phyloP scores from a whole-genome alignment of 2,113 vertebrate genomes.

The Phaetusa simplex region DNA sequence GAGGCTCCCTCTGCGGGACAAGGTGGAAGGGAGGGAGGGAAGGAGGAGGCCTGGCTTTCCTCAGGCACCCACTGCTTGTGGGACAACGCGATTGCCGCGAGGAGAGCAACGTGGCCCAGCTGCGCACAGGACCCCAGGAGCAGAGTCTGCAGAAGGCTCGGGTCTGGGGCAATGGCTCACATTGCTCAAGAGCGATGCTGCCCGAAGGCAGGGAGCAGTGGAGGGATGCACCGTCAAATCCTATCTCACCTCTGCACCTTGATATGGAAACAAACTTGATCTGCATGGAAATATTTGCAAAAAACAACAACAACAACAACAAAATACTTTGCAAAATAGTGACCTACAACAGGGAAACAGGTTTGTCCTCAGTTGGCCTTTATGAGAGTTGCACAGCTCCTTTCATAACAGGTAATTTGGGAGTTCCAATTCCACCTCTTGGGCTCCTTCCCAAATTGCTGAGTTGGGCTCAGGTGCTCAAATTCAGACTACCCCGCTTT shows the following conservation, averaged over 20 bases:
- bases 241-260: background rate
- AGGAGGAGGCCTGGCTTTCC: background rate
- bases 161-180: background rate
- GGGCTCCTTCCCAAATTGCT: background rate
- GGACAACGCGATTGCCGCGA: background rate
- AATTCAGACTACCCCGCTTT: background rate
- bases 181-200: background rate
- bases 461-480: background rate
- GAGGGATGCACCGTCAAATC: background rate
- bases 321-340: background rate
- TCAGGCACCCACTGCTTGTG: background rate
- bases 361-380: background rate
- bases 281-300: background rate
- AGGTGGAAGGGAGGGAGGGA: background rate
- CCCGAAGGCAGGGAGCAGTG: background rate
- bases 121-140: background rate
- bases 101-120: rapidly evolving
- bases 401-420: background rate
- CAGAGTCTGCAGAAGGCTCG: background rate
- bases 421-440: background rate
- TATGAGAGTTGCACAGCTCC: background rate
- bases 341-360: background rate
- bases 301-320: background rate
- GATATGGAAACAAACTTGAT: background rate
- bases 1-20: background rate